Evolutionary conservation across 2,888 invertebrate genomes (phyloP).

Genomic region (Zaprionus obscuricornis): DNA sequence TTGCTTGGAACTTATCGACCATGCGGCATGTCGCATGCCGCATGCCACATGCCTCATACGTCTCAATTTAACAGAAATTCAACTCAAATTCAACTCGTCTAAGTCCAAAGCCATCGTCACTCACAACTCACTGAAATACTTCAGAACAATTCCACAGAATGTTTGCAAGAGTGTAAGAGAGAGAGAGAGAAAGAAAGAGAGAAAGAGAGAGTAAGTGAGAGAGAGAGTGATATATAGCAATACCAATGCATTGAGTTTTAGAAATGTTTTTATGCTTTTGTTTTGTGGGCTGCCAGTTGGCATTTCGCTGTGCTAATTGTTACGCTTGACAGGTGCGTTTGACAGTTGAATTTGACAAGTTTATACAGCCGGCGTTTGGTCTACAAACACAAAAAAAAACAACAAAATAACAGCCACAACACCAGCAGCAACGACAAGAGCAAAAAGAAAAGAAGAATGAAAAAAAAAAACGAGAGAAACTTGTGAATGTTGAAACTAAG

Average conservation of each 20-base stretch:
- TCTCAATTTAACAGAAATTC: too few species aligned
- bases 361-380: constrained; percentile 45
- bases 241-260: not conserved
- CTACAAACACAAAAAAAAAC: constrained; percentile 23
- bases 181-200: too few species aligned
- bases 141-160: too few species aligned
- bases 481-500: too few species aligned
- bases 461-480: too few species aligned
- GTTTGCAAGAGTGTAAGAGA: too few species aligned
- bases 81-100: too few species aligned
- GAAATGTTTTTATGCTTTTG: constrained; percentile 12
- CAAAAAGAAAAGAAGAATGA: not conserved
- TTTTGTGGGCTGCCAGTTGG: constrained; percentile 49
- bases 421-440: constrained; percentile 2
- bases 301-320: constrained; percentile 70
- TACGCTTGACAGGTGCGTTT: constrained; percentile 74
- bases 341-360: constrained; percentile 76
- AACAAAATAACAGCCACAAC: constrained; percentile 7
- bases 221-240: too few species aligned
- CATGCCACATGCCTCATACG: too few species aligned
- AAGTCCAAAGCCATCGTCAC: constrained; percentile 21
- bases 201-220: too few species aligned
- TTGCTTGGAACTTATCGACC: constrained; percentile 18
- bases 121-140: constrained; percentile 17
- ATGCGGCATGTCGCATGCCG: too few species aligned